These are phyloP conservation scores for Chelon auratus DNA, from an alignment of 2,797 vertebrate genomes.

Conservation along the genomic window DNA sequence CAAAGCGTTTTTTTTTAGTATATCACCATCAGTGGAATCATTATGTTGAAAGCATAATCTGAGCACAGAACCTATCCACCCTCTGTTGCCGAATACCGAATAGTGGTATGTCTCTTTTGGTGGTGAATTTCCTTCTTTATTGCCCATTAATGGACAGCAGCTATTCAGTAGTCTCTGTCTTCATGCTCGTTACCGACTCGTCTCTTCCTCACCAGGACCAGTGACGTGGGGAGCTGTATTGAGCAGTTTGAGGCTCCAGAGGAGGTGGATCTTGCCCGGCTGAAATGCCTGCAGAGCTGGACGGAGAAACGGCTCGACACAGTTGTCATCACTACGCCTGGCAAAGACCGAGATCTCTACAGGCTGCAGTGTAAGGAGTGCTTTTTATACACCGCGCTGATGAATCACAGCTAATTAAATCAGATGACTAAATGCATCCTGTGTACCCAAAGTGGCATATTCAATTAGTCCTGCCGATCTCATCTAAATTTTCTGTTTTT, in stretches of 20 bases:
- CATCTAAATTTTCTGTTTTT: conserved; percentile 10
- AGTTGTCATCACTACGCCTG: conserved; percentile 69
- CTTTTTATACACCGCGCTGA: conserved; percentile 1
- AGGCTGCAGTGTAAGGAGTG: conserved; percentile 81
- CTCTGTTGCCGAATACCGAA: background rate
- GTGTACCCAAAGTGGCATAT: background rate
- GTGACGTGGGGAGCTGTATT: conserved; percentile 38
- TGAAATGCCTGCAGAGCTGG: conserved; percentile 81
- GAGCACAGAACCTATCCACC: background rate
- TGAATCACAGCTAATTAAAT: conserved; percentile 18
- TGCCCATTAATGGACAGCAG: background rate
- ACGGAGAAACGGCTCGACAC: conserved; percentile 76
- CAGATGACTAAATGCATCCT: conserved; percentile 9
- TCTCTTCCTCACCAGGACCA: conserved; percentile 53
- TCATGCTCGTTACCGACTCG: background rate
- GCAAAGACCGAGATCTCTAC: conserved; percentile 78
- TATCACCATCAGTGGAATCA: background rate
- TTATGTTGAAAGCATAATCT: background rate
- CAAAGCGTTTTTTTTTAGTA: background rate
- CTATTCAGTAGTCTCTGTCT: background rate
- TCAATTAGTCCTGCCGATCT: conserved; percentile 14
- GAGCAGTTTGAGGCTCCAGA: conserved; percentile 65
- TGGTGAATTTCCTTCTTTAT: background rate
- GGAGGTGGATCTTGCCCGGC: conserved; percentile 72
- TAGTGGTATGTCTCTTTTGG: background rate